These are phyloP conservation scores for Nemotelus nigrinus DNA, from an alignment of 2,888 invertebrate genomes.

Conservation along the genomic window DNA sequence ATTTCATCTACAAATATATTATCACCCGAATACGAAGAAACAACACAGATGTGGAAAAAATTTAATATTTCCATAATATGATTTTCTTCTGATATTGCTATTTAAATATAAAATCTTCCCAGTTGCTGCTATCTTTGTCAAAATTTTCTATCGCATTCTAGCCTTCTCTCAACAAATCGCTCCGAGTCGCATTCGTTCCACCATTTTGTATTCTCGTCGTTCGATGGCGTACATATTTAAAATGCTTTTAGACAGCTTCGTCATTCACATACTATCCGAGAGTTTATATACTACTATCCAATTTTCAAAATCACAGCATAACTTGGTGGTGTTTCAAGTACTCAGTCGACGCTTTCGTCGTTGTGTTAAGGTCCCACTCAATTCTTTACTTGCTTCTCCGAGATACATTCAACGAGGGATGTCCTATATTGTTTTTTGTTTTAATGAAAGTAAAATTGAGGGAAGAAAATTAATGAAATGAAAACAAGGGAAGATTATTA, in stretches of 20 bases:
- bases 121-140: no score
- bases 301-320: neutral
- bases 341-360: no score
- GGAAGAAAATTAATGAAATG: constrained; percentile 47
- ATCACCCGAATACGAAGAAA: no score
- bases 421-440: constrained; percentile 39
- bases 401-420: neutral
- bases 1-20: no score
- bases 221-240: neutral
- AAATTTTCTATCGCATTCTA: no score
- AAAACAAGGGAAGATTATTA: constrained; percentile 48
- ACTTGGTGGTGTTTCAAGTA: no score
- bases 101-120: constrained; percentile 5
- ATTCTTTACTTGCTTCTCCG: no score
- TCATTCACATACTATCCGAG: neutral
- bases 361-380: no score
- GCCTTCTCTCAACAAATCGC: neutral
- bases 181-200: neutral
- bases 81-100: constrained; percentile 32
- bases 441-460: constrained; percentile 45
- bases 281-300: constrained; percentile 7
- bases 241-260: constrained; percentile 18
- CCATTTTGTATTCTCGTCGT: neutral
- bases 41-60: neutral
- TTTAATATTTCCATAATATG: constrained; percentile 38